These are phyloP conservation scores for Zosterops lateralis DNA, from an alignment of 2,113 vertebrate species.

Conservation along the genomic window DNA sequence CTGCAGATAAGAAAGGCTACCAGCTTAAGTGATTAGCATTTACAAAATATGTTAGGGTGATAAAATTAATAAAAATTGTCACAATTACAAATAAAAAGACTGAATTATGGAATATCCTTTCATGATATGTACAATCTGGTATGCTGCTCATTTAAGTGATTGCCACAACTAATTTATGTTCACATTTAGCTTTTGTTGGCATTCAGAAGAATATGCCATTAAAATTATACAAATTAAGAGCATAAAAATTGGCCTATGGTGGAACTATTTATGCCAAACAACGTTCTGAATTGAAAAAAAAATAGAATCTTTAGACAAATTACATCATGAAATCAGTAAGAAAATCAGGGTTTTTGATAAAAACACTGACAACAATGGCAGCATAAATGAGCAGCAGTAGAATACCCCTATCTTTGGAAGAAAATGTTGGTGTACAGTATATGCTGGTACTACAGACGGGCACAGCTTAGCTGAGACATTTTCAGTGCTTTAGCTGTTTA, in stretches of 20 bases:
- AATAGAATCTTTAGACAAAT: not conserved
- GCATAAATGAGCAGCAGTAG: not conserved
- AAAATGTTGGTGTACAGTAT: constrained; percentile 18
- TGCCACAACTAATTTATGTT: constrained; percentile 21
- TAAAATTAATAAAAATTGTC: not conserved
- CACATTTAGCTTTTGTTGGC: constrained; percentile 22
- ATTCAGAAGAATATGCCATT: constrained; percentile 1
- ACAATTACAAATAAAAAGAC: not conserved
- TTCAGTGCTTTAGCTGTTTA: constrained; percentile 70
- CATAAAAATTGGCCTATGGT: not conserved
- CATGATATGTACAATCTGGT: not conserved
- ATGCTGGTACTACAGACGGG: constrained; percentile 57
- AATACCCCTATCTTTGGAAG: not conserved
- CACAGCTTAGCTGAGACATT: constrained; percentile 60
- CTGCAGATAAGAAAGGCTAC: not conserved
- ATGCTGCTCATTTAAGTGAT: not conserved
- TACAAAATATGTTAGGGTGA: not conserved
- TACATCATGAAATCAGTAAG: not conserved
- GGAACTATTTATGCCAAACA: not conserved
- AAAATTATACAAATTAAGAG: not conserved
- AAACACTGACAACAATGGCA: not conserved
- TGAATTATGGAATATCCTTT: not conserved
- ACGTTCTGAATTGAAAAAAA: not conserved
- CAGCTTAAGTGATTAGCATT: not conserved
- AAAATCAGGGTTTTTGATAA: not conserved